These are phyloP conservation scores for Nannoperca australis DNA, from an alignment of 2,797 vertebrate genomes.

Conservation along the genomic window DNA sequence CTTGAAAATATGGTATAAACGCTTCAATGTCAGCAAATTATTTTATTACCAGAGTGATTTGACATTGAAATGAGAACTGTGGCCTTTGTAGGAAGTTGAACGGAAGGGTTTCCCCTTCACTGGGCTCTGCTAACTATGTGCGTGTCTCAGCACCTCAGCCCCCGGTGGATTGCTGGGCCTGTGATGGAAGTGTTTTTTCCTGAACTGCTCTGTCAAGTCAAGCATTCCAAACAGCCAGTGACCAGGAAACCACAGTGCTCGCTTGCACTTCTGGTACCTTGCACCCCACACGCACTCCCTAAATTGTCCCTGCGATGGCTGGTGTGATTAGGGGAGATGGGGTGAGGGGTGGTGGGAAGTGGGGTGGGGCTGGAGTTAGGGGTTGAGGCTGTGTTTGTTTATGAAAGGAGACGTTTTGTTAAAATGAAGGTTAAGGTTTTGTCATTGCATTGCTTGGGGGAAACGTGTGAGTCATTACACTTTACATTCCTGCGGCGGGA, in stretches of 20 bases:
- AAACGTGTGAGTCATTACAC: constrained; percentile 75
- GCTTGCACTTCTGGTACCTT: constrained; percentile 64
- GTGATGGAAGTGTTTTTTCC: constrained; percentile 65
- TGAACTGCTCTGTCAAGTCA: constrained; percentile 72
- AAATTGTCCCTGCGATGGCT: constrained; percentile 47
- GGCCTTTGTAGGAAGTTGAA: constrained; percentile 4
- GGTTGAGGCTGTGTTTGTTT: constrained; percentile 59
- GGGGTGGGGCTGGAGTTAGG: neutral
- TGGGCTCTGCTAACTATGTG: constrained; percentile 34
- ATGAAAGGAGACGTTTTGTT: constrained; percentile 70
- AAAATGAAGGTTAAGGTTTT: constrained; percentile 68
- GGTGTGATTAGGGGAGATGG: constrained; percentile 46
- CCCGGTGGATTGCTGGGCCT: constrained; percentile 23
- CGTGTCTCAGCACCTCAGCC: constrained; percentile 56
- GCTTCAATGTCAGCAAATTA: constrained; percentile 18
- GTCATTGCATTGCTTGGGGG: constrained; percentile 48
- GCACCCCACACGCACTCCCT: constrained; percentile 60
- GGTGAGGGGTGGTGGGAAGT: constrained; percentile 1
- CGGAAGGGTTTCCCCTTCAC: constrained; percentile 19
- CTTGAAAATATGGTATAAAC: neutral
- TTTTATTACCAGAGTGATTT: constrained; percentile 22
- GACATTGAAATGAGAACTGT: constrained; percentile 28
- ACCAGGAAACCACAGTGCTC: constrained; percentile 73
- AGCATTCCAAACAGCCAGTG: constrained; percentile 72
- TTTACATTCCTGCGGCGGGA: constrained; percentile 74